phyloP scores from a whole-genome alignment of 2,797 vertebrate species.

The Neosilurus hyrtlii region DNA sequence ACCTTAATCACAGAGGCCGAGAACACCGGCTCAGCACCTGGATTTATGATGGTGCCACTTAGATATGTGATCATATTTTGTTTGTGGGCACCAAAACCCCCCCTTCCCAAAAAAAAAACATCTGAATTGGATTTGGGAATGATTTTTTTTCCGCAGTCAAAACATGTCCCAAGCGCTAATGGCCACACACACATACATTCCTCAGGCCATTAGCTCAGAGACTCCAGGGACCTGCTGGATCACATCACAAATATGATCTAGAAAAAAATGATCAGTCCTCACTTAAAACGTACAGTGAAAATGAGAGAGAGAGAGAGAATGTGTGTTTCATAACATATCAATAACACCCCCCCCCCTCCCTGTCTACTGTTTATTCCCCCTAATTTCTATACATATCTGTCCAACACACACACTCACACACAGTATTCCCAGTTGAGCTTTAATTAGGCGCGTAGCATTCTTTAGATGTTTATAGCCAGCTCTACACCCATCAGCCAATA shows the following conservation, averaged over 20 bases:
- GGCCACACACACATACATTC: conserved; percentile 42
- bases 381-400: conserved; percentile 17
- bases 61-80: background rate
- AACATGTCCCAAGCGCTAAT: conserved; percentile 21
- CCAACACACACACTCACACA: conserved; percentile 19
- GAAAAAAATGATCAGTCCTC: conserved; percentile 74
- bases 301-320: conserved; percentile 19
- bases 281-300: conserved; percentile 57
- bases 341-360: background rate
- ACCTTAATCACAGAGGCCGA: background rate
- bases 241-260: conserved; percentile 68
- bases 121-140: background rate
- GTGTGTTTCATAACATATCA: conserved; percentile 12
- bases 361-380: conserved; percentile 15
- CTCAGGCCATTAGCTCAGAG: conserved; percentile 71
- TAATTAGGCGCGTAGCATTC: conserved; percentile 19
- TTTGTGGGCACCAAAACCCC: conserved; percentile 16
- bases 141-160: background rate
- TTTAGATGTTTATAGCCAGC: conserved; percentile 48
- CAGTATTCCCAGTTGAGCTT: conserved; percentile 14
- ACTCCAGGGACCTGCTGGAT: conserved; percentile 66
- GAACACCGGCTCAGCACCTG: background rate
- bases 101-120: no score
- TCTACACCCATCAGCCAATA: conserved; percentile 24
- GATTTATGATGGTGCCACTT: background rate